A percentile compares a stretch with the other conserved stretches of the same genome.
These are phyloP conservation scores for Regulus satrapa DNA, from an alignment of 2,113 vertebrate species.

Conservation along the genomic window DNA sequence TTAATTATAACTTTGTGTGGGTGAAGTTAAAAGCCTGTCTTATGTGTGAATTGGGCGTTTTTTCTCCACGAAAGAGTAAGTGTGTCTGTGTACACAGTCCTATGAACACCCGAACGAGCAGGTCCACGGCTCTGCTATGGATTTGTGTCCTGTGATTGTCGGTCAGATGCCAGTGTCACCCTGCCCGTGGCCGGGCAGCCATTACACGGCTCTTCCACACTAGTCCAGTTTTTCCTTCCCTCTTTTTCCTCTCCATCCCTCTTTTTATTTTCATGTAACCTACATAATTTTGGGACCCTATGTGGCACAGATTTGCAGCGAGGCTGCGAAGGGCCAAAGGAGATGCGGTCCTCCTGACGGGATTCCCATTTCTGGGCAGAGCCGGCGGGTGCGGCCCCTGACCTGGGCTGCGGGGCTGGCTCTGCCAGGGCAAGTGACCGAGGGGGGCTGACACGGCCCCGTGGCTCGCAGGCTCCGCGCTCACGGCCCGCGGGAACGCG, in stretches of 20 bases:
- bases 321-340: neutral
- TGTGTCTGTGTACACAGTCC: neutral
- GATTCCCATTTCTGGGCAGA: neutral
- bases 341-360: neutral
- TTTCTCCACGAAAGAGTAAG: neutral
- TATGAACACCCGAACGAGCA: rapidly evolving
- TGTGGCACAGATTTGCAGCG: neutral
- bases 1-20: slow-evolving; percentile 54
- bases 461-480: neutral
- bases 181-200: neutral
- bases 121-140: neutral
- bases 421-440: neutral
- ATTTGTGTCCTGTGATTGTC: neutral
- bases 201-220: neutral
- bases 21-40: slow-evolving; percentile 13
- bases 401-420: neutral
- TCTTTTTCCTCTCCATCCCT: neutral
- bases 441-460: rapidly evolving
- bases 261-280: neutral
- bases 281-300: neutral
- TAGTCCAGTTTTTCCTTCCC: rapidly evolving
- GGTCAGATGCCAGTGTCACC: neutral
- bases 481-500: neutral
- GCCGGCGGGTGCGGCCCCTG: neutral
- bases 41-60: neutral